A percentile compares a stretch with the other conserved stretches of the same genome.
Evolutionary conservation across 2,113 vertebrate species (phyloP).

Genomic region (Ceuthmochares aereus): DNA sequence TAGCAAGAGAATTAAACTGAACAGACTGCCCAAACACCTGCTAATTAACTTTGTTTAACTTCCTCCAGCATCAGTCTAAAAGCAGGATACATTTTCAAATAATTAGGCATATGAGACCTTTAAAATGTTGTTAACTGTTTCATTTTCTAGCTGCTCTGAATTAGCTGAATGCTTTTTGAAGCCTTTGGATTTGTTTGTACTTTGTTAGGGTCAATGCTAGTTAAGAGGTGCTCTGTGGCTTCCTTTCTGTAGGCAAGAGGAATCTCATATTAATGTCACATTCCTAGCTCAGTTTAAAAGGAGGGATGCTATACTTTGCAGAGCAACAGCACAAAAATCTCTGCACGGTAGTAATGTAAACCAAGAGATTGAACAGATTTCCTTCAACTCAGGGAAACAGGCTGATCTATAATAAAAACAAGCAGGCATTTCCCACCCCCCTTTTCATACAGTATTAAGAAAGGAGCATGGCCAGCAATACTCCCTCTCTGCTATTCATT

Average conservation of each 20-base stretch:
- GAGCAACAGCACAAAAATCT: neutral
- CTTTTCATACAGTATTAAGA: neutral
- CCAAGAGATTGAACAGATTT: neutral
- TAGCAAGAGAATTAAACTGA: conserved; percentile 19
- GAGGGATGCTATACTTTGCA: neutral
- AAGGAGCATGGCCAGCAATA: neutral
- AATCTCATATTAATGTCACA: neutral
- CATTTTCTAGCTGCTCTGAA: neutral
- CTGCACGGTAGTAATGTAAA: neutral
- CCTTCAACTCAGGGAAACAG: neutral
- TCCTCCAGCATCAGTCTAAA: neutral
- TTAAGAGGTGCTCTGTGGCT: neutral
- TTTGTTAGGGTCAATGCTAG: neutral
- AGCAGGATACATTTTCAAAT: conserved; percentile 4
- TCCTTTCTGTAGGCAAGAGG: neutral
- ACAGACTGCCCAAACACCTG: conserved; percentile 24
- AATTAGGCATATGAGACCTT: neutral
- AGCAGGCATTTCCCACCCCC: neutral
- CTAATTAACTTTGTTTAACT: conserved; percentile 18
- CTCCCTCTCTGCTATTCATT: neutral
- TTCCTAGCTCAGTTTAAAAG: neutral
- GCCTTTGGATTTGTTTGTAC: neutral
- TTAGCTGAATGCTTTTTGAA: neutral
- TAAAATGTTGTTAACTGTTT: neutral
- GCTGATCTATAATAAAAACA: neutral